Evolutionary conservation across 2,113 vertebrate genomes (phyloP), one percentile per base, ranked within the genome.

Genomic region (Phalacrocorax carbo): DNA sequence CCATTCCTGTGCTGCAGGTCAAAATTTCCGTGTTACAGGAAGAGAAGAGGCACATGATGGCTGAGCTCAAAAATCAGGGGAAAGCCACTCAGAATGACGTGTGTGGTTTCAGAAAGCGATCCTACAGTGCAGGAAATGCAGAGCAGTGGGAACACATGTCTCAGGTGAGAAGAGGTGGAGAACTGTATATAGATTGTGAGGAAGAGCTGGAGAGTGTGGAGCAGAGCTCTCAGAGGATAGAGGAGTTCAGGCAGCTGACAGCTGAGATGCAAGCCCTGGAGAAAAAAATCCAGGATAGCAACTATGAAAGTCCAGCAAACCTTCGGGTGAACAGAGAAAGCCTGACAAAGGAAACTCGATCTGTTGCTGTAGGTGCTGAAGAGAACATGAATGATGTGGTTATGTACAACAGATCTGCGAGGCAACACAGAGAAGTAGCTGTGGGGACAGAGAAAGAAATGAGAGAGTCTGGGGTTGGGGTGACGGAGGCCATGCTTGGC

Each of bases 21-120:
- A 99, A 99, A 98, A 99, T 99, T 76, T 99, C 99, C 1, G 99
- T 99, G 65, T 98, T 99, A 69, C 99, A 99, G 97, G 99, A 99
- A 86, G 99, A 99, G 96, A 99, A 99, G 73, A 97, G 99, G 86
- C 99, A 99, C 69, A 60, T 99, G 97, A 98, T 98, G 22, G 98
- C 98, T 4, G 99, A 99, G 91, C 98, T 99, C 42, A 99, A 99
- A 96, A 99, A 88, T 88, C 98, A 98, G 91, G 98, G 95, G 84
- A 97, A 97, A 17, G 82, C 97, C 16, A 90, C 92, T 22, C 98
- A 98, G 84, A 98, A 91, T 3, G 97, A 97, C 5, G 51, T 26
- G 0, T 96, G 95, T 0, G 98, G 98, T 32, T 98, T 99, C 94
- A 98, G 99, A 86, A 99, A 99, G 80, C 98, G 99, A 17, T 99